phyloP scores from a whole-genome alignment of 2,888 invertebrate species.

The Colletes collaris region DNA sequence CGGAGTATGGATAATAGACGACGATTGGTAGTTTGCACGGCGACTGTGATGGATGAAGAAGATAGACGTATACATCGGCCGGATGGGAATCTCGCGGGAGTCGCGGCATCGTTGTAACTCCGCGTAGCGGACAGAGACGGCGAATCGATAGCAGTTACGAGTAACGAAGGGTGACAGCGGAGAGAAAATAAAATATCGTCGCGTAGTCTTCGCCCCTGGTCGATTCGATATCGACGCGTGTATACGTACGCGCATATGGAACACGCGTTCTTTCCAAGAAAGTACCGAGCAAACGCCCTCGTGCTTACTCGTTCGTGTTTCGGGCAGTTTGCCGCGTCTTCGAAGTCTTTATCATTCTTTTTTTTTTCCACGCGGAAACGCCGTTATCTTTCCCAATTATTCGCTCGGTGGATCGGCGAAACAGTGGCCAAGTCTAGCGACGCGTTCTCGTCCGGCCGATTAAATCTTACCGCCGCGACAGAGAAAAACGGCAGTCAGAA shows the following conservation, averaged over 20 bases:
- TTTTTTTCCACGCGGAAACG: not conserved
- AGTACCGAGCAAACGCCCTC: no score
- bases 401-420: not conserved
- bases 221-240: conserved; percentile 14
- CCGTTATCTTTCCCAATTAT: conserved; percentile 22
- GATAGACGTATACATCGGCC: conserved; percentile 36
- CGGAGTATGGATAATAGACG: conserved; percentile 36
- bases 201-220: conserved; percentile 1
- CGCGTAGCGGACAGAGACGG: not conserved
- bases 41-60: conserved; percentile 39
- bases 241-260: not conserved
- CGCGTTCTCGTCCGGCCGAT: conserved; percentile 3
- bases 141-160: conserved; percentile 46
- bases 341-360: not conserved
- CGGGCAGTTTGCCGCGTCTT: not conserved
- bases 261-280: no score
- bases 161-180: conserved; percentile 48
- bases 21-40: conserved; percentile 33
- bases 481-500: conserved; percentile 5
- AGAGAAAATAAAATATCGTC: conserved; percentile 38
- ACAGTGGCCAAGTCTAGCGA: not conserved
- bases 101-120: conserved; percentile 19
- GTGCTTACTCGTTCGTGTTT: no score
- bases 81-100: conserved; percentile 45
- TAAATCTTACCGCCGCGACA: not conserved